Conservation (phyloP, 2,797 vertebrate genomes). For the Fringilla coelebs region DNA sequence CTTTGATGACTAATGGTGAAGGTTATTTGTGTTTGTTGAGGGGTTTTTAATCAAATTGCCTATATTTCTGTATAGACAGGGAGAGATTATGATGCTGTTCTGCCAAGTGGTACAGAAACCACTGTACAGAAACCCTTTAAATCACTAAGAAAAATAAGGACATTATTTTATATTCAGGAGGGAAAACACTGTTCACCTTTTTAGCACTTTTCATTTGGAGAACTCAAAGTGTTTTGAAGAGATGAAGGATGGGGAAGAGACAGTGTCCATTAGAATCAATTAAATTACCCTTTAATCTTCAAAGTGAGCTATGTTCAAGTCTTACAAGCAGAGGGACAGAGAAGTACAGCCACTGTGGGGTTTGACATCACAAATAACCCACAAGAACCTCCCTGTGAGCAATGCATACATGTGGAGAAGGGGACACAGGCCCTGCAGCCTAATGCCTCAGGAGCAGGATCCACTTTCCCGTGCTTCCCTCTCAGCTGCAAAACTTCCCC, state of each 20-base stretch:
- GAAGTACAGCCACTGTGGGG: background rate
- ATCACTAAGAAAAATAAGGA: background rate
- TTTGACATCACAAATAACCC: background rate
- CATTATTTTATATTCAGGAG: background rate
- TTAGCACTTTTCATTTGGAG: background rate
- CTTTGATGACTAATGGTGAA: background rate
- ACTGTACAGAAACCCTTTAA: background rate
- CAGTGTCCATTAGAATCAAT: background rate
- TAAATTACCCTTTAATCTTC: background rate
- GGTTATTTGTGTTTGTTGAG: background rate
- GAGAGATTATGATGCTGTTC: background rate
- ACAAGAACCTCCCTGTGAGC: background rate
- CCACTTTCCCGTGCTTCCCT: background rate
- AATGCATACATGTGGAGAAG: background rate
- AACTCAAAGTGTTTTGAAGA: background rate
- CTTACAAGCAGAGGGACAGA: background rate
- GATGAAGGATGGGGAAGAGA: background rate
- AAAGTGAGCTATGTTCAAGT: background rate
- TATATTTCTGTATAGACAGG: background rate
- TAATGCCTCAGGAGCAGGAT: background rate
- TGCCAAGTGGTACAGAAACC: background rate
- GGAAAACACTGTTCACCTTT: background rate
- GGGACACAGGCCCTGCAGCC: rapidly evolving
- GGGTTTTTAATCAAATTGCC: background rate
- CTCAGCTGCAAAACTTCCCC: background rate